phyloP scores from a whole-genome alignment of 2,888 invertebrate genomes.

The Papilio demoleus region DNA sequence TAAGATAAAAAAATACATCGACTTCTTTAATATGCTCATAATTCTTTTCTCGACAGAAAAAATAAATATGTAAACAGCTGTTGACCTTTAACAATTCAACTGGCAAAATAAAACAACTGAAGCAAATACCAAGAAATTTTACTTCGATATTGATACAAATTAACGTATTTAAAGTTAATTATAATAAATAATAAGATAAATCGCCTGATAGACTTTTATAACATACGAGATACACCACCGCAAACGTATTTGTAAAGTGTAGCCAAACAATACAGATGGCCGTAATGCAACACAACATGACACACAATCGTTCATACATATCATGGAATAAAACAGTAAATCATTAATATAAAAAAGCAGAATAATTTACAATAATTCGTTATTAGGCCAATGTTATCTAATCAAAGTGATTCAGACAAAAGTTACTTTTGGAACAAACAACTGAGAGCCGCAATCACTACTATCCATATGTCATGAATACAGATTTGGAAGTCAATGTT shows the following conservation, averaged over 20 bases:
- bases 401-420: slow-evolving; percentile 27
- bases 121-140: slow-evolving; percentile 18
- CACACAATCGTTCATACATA: too few species aligned
- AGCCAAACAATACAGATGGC: too few species aligned
- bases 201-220: not conserved
- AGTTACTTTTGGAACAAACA: slow-evolving; percentile 29
- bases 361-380: not conserved
- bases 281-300: too few species aligned
- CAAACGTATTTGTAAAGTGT: too few species aligned
- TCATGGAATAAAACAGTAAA: too few species aligned
- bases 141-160: slow-evolving; percentile 1
- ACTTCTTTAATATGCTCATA: slow-evolving; percentile 19
- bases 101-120: slow-evolving; percentile 14
- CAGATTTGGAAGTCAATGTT: slow-evolving; percentile 40
- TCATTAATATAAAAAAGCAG: not conserved
- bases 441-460: slow-evolving; percentile 26
- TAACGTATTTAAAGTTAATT: slow-evolving; percentile 1
- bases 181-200: not conserved
- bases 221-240: too few species aligned
- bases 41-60: slow-evolving; percentile 25
- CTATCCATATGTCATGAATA: slow-evolving; percentile 36
- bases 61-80: slow-evolving; percentile 26
- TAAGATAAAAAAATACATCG: not conserved
- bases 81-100: slow-evolving; percentile 26
- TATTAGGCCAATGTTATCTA: slow-evolving; percentile 32